phyloP scores from a whole-genome alignment of 2,797 vertebrate genomes.

The Spinibarbus caldwelli region DNA sequence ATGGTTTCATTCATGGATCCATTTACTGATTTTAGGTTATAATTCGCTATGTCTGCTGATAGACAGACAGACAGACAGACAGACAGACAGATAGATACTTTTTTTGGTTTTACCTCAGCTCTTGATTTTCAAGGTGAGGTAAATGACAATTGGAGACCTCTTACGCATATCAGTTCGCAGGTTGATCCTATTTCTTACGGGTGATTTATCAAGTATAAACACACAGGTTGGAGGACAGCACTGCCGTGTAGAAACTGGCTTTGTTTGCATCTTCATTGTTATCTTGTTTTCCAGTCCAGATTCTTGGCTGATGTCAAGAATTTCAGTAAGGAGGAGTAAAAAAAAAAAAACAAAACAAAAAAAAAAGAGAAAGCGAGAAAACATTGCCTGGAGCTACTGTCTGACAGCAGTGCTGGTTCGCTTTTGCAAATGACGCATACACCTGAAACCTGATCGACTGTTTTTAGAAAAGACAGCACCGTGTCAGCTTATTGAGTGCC shows the following conservation, averaged over 20 bases:
- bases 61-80: neutral
- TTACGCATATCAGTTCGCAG: conserved; percentile 62
- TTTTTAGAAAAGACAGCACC: conserved; percentile 43
- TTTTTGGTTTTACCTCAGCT: conserved; percentile 51
- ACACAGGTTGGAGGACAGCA: conserved; percentile 35
- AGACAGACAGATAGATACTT: neutral
- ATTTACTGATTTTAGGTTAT: neutral
- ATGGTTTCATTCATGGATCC: neutral
- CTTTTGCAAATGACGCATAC: conserved; percentile 48
- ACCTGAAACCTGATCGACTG: conserved; percentile 62
- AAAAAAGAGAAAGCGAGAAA: conserved; percentile 11
- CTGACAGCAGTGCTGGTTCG: conserved; percentile 53
- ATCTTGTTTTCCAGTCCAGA: conserved; percentile 55
- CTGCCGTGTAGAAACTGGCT: conserved; percentile 46
- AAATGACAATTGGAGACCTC: conserved; percentile 59
- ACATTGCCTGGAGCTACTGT: conserved; percentile 61
- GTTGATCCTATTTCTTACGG: conserved; percentile 47
- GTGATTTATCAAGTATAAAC: conserved; percentile 54
- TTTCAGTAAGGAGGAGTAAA: conserved; percentile 23
- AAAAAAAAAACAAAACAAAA: conserved; percentile 44
- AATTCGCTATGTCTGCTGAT: neutral
- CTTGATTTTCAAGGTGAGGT: conserved; percentile 35
- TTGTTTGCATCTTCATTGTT: conserved; percentile 59
- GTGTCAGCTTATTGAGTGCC: conserved; percentile 36
- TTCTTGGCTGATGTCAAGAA: conserved; percentile 54